Evolutionary conservation across 2,797 vertebrate genomes (phyloP), one percentile per base, ranked within the genome.

Genomic region (Crypturellus tataupa): DNA sequence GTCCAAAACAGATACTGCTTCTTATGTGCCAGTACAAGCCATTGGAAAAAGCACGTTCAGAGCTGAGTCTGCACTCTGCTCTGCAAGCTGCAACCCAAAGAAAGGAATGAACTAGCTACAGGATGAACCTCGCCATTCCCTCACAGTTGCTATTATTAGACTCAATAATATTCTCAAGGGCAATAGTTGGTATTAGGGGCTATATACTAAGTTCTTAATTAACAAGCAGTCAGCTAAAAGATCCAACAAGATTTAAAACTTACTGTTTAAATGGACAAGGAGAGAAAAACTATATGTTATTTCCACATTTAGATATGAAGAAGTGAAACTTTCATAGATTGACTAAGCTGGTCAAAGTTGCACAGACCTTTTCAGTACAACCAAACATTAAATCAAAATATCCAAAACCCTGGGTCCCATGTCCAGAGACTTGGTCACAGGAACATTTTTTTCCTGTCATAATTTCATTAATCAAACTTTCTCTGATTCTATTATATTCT

Each of bases 211-310:
- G 7, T 8, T 27, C 21, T 65, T 47, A 33, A 8, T 70, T 40
- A 77, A 10, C 51, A 64, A 77, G 12, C 24, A 81, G 16, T 76
- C 55, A 84, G 27, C 72, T 14, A 27, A 42, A 79, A 78, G 6
- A 68, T 18, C 55, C 67, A 6, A 15, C 35, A 33, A 16, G 7
- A 70, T 25, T 59, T 79, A 25, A 87, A 80, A 17, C 7, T 31
- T 80, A 65, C 33, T 68, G 19, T 35, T 27, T 63, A 69, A 82
- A 73, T 27, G 6, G 24, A 37, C 23, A 81, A 63, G 14, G 9
- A 75, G 85, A 94, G 33, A 68, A 93, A 82, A 87, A 53, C 8
- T 44, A 40, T 14, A 31, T 58, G 10, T 86, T 65, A 53, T 27
- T 11, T 72, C 59, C 37, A 31, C 90, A 76, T 86, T 78, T 72